Evolutionary conservation across 2,113 vertebrate genomes (phyloP).

Genomic region (Parotia lawesii): DNA sequence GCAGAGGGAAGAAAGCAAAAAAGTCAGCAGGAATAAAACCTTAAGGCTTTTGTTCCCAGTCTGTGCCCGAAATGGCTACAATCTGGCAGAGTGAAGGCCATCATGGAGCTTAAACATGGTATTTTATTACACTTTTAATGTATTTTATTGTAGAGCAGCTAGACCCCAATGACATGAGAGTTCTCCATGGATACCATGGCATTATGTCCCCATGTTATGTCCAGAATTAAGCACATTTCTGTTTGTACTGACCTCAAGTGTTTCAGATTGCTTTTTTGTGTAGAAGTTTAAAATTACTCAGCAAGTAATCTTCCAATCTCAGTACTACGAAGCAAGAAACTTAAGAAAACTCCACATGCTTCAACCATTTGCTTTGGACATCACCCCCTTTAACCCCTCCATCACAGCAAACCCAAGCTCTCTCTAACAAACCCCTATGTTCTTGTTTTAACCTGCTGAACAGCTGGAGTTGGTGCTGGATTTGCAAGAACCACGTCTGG

Average conservation of each 20-base stretch:
- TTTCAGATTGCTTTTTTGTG: neutral
- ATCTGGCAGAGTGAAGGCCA: neutral
- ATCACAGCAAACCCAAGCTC: neutral
- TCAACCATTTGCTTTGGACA: neutral
- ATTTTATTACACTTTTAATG: neutral
- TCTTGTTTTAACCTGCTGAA: conserved; percentile 82
- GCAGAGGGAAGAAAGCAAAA: conserved; percentile 24
- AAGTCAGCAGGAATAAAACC: neutral
- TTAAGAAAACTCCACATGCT: neutral
- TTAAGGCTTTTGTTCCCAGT: neutral
- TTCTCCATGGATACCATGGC: neutral
- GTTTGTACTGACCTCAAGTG: neutral
- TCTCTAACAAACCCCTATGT: neutral
- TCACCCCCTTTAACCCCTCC: neutral
- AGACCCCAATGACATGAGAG: neutral
- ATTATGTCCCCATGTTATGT: neutral
- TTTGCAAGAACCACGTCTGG: conserved; percentile 79
- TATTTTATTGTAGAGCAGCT: neutral
- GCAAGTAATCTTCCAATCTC: neutral
- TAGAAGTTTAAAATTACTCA: neutral
- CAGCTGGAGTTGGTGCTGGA: conserved; percentile 72
- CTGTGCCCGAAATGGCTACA: neutral
- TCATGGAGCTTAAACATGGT: neutral
- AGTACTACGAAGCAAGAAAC: neutral
- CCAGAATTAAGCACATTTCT: neutral